phyloP scores from a whole-genome alignment of 2,113 vertebrate species.

The Rhinogobius similis region DNA sequence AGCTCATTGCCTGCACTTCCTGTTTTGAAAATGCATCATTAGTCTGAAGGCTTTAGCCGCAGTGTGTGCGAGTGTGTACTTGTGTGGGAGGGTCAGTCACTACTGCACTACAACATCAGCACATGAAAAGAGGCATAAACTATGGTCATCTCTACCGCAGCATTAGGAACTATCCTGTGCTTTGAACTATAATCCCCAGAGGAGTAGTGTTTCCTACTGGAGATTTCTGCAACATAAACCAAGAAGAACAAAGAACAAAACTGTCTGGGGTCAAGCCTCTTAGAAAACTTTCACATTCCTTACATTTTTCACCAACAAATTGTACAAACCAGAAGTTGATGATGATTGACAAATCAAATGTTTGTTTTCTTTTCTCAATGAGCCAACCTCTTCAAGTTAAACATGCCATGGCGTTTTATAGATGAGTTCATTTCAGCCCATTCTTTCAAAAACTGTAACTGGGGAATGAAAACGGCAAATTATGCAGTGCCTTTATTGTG shows the following conservation, averaged over 20 bases:
- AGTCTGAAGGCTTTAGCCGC: slow-evolving; percentile 57
- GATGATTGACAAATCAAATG: background rate
- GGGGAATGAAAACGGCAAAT: background rate
- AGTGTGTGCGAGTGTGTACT: slow-evolving; percentile 33
- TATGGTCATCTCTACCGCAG: slow-evolving; percentile 45
- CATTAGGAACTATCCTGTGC: slow-evolving; percentile 17
- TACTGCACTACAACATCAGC: slow-evolving; percentile 19
- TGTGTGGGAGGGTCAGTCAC: slow-evolving; percentile 54
- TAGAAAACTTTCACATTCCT: background rate
- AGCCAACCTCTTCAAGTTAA: too few species aligned
- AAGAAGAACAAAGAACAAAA: background rate
- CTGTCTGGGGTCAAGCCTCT: background rate
- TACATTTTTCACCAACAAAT: background rate
- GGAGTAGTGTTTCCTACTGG: slow-evolving; percentile 22
- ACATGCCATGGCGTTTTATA: background rate
- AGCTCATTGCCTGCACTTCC: background rate
- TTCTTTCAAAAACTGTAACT: background rate
- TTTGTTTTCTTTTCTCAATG: background rate
- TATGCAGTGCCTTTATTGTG: background rate
- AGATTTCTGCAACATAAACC: slow-evolving; percentile 22
- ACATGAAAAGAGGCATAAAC: slow-evolving; percentile 57
- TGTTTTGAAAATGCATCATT: slow-evolving; percentile 47
- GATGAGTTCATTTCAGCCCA: background rate
- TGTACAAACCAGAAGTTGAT: background rate
- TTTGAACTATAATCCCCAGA: slow-evolving; percentile 17